Conservation (phyloP, 2,797 vertebrate genomes). For the Brachyalestes nurse region DNA sequence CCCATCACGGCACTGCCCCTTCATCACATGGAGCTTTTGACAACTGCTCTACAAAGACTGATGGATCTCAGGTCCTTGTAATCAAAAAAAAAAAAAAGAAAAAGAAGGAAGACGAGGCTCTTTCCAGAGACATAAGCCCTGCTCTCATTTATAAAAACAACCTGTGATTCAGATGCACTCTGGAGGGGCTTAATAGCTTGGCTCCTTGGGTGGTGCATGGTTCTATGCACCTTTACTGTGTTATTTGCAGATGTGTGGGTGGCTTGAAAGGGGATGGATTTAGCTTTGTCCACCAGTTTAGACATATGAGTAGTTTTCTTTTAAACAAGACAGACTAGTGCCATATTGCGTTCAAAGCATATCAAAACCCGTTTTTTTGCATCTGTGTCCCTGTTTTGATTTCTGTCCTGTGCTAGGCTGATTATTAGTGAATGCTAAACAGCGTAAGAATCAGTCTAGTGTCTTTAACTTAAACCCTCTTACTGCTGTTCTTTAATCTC, state of each 20-base stretch:
- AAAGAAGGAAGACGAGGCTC: conserved; percentile 13
- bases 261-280: conserved; percentile 25
- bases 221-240: conserved; percentile 22
- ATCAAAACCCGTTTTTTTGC: background rate
- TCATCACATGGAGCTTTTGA: conserved; percentile 43
- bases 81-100: conserved; percentile 28
- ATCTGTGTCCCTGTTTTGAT: background rate
- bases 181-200: conserved; percentile 52
- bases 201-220: conserved; percentile 33
- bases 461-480: background rate
- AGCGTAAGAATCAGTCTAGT: background rate
- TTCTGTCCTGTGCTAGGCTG: background rate
- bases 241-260: conserved; percentile 54
- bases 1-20: conserved; percentile 39
- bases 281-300: conserved; percentile 13
- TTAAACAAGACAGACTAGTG: background rate
- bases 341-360: background rate
- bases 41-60: conserved; percentile 38
- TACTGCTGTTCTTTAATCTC: background rate
- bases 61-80: conserved; percentile 41
- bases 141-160: conserved; percentile 52
- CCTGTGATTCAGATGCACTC: conserved; percentile 53
- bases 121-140: conserved; percentile 35
- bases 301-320: background rate
- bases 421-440: background rate